Evolutionary conservation across 2,113 vertebrate genomes (phyloP).

Genomic region (Sceloporus undulatus): DNA sequence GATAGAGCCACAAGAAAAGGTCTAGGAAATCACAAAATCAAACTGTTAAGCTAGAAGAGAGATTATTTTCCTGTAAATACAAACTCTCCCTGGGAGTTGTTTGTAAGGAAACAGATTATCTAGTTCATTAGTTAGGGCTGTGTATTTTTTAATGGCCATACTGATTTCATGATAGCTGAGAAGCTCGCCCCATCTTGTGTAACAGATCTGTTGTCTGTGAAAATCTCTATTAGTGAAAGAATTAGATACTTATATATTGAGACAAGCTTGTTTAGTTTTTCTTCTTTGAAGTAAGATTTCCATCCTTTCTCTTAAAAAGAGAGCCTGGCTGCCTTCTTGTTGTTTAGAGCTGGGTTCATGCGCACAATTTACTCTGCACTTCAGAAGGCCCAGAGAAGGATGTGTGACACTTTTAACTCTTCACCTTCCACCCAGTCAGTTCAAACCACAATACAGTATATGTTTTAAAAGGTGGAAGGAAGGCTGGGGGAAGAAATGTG

Average conservation of each 20-base stretch:
- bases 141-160: background rate
- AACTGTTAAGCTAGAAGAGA: background rate
- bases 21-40: background rate
- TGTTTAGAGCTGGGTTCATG: background rate
- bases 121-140: background rate
- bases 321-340: background rate
- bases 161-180: background rate
- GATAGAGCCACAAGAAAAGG: background rate
- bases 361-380: background rate
- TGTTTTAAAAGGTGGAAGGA: too few species aligned
- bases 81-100: background rate
- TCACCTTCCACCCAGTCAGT: too few species aligned
- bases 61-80: background rate
- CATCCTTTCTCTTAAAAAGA: background rate
- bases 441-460: too few species aligned
- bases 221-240: background rate
- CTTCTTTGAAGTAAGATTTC: background rate
- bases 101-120: slow-evolving; percentile 10
- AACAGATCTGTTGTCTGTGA: background rate
- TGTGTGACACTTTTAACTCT: background rate
- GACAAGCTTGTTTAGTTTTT: background rate
- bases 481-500: too few species aligned
- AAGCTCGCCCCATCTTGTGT: background rate
- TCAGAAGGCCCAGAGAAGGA: background rate
- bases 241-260: background rate